Base-by-base conservation (phyloP, 2,113 vertebrate species). In the Limanda limanda region DNA sequence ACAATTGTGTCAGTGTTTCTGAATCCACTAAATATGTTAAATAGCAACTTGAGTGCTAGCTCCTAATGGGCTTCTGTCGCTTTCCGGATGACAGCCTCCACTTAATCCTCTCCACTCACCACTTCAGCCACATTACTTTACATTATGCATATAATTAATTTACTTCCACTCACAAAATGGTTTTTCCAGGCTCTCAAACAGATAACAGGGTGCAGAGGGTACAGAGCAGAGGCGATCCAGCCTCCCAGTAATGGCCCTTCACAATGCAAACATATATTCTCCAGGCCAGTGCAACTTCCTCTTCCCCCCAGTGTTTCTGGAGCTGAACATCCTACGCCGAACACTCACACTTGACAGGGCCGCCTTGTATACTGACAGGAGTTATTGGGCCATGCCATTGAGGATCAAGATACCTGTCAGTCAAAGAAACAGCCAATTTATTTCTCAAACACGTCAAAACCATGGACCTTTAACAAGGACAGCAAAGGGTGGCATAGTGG, bases 71-170 rank as follows among this genome's bases (percentile, higher is more conserved):
- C 20, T 37, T 64, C 66, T 59, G 61, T 68, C 17, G 51, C 25
- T 9, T 64, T 63, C 55, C 17, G 71, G 74, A 66, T 77, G 86
- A 88, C 68, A 76, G 62, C 67, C 61, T 45, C 75, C 65, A 24
- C 71, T 70, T 56, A 5, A 20, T 78, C 65, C 57, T 73, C 77
- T 79, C 78, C 56, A 70, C 64, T 51, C 74, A 42, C 81, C 80
- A 70, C 81, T 88, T 69, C 73, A 81, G 71, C 83, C 83, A 78
- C 68, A 73, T 68, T 73, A 73, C 62, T 74, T 84, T 81, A 60
- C 54, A 69, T 78, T 67, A 76, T 57, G 68, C 60, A 76, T 73
- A 73, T 81, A 76, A 88, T 86, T 65, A 82, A 73, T 48, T 48
- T 42, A 42, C 45, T 15, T 4, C 23, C 65, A 2, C 5, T 56